Evolutionary conservation across 2,888 invertebrate genomes (phyloP).

Genomic region (Coleophora flavipennella): DNA sequence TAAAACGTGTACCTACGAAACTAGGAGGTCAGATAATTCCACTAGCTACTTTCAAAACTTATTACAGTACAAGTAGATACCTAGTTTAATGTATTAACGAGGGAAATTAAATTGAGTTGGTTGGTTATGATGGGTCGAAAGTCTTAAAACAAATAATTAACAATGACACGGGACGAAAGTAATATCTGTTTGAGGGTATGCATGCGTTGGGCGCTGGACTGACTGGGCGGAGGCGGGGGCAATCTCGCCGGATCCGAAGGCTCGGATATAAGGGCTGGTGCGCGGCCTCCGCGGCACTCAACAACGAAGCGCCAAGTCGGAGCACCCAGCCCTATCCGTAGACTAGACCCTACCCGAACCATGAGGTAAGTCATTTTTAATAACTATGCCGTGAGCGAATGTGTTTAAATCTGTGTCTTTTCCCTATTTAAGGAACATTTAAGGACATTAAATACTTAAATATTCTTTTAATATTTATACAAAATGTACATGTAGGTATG

Average conservation of each 20-base stretch:
- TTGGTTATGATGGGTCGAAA: too few species aligned
- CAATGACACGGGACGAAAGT: conserved; percentile 6
- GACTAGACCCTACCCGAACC: conserved; percentile 26
- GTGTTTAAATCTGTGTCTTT: not conserved
- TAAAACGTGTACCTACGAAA: too few species aligned
- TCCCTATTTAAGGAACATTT: too few species aligned
- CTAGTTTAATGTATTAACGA: too few species aligned
- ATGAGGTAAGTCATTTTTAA: conserved; percentile 26
- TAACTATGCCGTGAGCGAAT: conserved; percentile 6
- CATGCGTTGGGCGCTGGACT: conserved; percentile 26
- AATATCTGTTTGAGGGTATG: conserved; percentile 4
- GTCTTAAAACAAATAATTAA: conserved; percentile 19
- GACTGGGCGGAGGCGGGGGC: conserved; percentile 27
- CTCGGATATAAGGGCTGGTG: conserved; percentile 39
- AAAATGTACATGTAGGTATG: too few species aligned
- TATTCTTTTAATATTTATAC: too few species aligned
- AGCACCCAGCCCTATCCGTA: conserved; percentile 12
- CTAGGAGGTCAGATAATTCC: too few species aligned
- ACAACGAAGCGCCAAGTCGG: conserved; percentile 28
- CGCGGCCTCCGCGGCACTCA: conserved; percentile 31
- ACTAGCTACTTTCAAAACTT: too few species aligned
- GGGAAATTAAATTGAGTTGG: too few species aligned
- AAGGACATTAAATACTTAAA: too few species aligned
- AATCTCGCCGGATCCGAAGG: too few species aligned
- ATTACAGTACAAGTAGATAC: too few species aligned